Evolutionary conservation across 2,113 vertebrate genomes (phyloP), one percentile per base, ranked within the genome.

Genomic region (Carettochelys insculpta): DNA sequence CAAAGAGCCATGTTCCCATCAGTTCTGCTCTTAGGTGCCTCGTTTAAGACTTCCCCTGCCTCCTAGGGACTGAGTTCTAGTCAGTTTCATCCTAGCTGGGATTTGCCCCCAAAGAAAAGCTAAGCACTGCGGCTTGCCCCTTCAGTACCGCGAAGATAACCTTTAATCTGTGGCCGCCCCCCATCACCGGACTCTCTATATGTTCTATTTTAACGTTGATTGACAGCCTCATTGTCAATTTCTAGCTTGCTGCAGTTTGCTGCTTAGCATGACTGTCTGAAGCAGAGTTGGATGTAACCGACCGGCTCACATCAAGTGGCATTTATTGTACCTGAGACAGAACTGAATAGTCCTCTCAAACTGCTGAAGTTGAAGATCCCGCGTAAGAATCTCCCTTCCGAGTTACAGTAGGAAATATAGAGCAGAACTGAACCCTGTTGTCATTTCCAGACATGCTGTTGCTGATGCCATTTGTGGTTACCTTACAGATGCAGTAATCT

Each of bases 1-100:
- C 87, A 94, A 96, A 97, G 97, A 97, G 93, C 88, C 95, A 91
- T 93, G 97, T 95, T 93, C 84, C 53, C 90, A 83, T 95, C 95
- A 90, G 92, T 92, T 88, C 82, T 93, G 27, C 85, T n/a, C 73
- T 91, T 94, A 92, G 80, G 86, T 83, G 94, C 90, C 86, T 95
- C 91, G 90, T 52, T 83, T 89, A 71, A 80, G 87, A 96, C 95
- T 97, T 96, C 94, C 84, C 54, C 77, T 76, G 24, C 4, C 45
- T 81, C 38, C 68, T 87, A 29, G 52, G 47, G 80, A 45, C 83
- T 89, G 3, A 38, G 90, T 56, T 84, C 71, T 78, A 83, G 56
- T 76, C 88, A 11, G 80, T 78, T 73, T 29, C 92, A 95, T 89
- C 92, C 83, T 71, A n/a, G 87, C 87, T 65, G 58, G 58, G 31